These are phyloP conservation scores for Epirrhoe alternata DNA, from an alignment of 2,888 invertebrate genomes.

Conservation along the genomic window DNA sequence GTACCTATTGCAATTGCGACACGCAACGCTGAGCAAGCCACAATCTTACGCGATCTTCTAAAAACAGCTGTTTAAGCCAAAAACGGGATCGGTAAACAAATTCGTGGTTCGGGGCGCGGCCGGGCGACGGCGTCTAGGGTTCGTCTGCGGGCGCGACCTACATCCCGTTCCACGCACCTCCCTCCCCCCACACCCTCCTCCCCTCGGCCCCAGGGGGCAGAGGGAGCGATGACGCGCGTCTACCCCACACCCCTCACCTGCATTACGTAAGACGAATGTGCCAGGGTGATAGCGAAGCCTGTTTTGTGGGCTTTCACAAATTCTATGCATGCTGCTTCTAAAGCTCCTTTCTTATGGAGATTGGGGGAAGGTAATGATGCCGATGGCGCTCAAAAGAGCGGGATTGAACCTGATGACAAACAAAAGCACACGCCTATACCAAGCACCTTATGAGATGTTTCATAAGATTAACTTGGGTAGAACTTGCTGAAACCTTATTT, in stretches of 20 bases:
- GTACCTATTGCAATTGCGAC: background rate
- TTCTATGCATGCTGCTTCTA: slow-evolving; percentile 20
- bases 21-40: background rate
- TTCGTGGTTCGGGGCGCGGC: slow-evolving; percentile 53
- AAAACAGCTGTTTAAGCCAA: slow-evolving; percentile 44
- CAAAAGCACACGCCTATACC: slow-evolving; percentile 10
- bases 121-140: slow-evolving; percentile 77
- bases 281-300: slow-evolving; percentile 53
- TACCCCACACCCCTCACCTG: slow-evolving; percentile 57
- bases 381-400: background rate
- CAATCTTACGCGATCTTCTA: slow-evolving; percentile 22
- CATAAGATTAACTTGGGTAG: slow-evolving; percentile 10
- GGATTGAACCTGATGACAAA: slow-evolving; percentile 6
- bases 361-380: slow-evolving; percentile 13
- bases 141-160: slow-evolving; percentile 83
- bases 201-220: slow-evolving; percentile 46
- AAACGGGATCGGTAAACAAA: slow-evolving; percentile 45
- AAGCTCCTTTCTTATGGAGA: slow-evolving; percentile 20
- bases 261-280: slow-evolving; percentile 74
- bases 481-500: background rate
- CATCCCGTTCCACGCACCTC: slow-evolving; percentile 52
- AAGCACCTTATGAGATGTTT: slow-evolving; percentile 1
- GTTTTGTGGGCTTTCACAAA: slow-evolving; percentile 29
- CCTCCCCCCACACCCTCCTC: slow-evolving; percentile 12
- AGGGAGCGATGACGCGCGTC: slow-evolving; percentile 50